Conservation (phyloP, 2,113 vertebrate species). For the Phocoena sinus region DNA sequence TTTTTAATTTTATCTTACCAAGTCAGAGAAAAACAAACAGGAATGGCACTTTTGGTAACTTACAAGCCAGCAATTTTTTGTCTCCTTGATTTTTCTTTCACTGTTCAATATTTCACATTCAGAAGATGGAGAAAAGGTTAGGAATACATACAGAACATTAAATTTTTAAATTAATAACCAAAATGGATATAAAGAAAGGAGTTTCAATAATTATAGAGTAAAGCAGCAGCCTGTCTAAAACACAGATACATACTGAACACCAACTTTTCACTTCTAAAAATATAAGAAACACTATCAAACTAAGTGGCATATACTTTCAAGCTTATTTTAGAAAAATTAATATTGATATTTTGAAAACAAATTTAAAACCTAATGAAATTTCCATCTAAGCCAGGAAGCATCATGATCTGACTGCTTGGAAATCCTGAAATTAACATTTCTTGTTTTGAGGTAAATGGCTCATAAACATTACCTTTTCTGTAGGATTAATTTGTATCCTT, state of each 20-base stretch:
- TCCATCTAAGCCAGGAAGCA: neutral
- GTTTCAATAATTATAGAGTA: neutral
- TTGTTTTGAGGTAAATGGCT: neutral
- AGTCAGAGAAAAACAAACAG: neutral
- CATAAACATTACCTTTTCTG: constrained; percentile 55
- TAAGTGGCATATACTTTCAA: neutral
- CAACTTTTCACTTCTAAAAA: neutral
- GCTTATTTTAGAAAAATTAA: constrained; percentile 23
- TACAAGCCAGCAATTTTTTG: neutral
- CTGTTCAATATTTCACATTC: neutral
- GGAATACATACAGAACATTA: neutral
- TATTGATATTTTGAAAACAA: neutral
- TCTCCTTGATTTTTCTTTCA: neutral
- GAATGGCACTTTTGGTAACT: neutral
- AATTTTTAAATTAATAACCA: neutral
- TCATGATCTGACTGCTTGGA: neutral
- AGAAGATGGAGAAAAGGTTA: neutral
- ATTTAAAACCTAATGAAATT: neutral
- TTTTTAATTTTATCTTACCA: neutral
- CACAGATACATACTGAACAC: neutral
- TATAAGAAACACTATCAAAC: neutral
- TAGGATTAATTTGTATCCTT: constrained; percentile 51
- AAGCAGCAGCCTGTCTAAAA: neutral
- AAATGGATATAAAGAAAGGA: neutral
- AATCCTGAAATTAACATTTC: neutral